Evolutionary conservation across 2,113 vertebrate species (phyloP), one percentile per base, ranked within the genome.

Genomic region (Eclectus roratus): DNA sequence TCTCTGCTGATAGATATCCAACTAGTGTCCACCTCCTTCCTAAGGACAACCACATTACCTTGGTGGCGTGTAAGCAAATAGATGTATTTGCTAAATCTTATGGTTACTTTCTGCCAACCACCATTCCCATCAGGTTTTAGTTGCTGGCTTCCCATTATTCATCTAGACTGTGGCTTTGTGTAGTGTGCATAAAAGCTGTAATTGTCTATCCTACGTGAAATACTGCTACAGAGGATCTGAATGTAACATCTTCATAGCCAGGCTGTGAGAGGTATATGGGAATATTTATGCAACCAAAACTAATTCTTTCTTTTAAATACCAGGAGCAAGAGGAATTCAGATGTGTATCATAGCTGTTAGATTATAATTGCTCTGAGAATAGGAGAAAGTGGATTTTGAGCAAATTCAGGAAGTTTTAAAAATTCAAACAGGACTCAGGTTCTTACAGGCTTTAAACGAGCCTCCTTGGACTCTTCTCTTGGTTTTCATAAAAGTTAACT

Each of bases 401-500:
- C 86, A 91, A 96, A 95, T 91, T 95, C 95, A 95, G 87, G 97
- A 97, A 96, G 84, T 91, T 97, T 97, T 96, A 82, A 72, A 70
- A 88, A 96, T 91, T 87, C 92, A 96, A 97, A 97, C 35, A 88
- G 88, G 88, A 79, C 95, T 98, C 91, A 93, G 91, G 90, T 85
- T 80, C 95, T 97, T 95, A 35, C 81, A 88, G 89, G 63, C 81
- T 96, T 96, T 93, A 96, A 93, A 94, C 37, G 68, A 77, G 93
- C 82, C 96, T 97, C 83, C 72, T 89, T 97, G 91, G 94, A 93
- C 85, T 84, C 52, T 93, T 94, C 92, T 96, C 88, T 95, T 96
- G 85, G 89, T 97, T 98, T 98, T 97, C 96, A 90, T 95, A 96
- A 97, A 97, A 94, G 81, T 91, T 90, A 93, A 80, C 85, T 97